Evolutionary conservation across 1,140 invertebrate genomes (phyloP).

Genomic region (Lepidotrigona ventralis): DNA sequence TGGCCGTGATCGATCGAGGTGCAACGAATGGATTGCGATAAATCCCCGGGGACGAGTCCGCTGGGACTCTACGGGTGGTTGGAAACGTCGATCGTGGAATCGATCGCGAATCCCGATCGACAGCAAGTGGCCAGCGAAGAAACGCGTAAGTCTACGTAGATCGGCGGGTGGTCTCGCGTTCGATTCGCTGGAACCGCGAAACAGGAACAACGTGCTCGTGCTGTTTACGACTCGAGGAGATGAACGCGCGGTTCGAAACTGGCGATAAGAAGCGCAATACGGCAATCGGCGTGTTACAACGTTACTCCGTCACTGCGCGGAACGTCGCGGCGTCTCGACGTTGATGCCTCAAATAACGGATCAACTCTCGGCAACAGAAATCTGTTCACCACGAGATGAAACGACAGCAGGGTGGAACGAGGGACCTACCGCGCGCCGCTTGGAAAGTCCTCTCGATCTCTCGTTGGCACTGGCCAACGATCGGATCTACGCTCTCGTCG

Average conservation of each 20-base stretch:
- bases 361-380: slow-evolving; percentile 11
- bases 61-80: slow-evolving; percentile 28
- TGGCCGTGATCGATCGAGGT: slow-evolving; percentile 27
- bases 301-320: neutral
- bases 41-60: slow-evolving; percentile 36
- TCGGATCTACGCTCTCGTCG: slow-evolving; percentile 24
- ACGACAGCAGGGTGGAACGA: slow-evolving; percentile 40
- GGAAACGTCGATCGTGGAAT: slow-evolving; percentile 33
- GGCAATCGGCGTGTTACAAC: neutral
- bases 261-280: slow-evolving; percentile 11
- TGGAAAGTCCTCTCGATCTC: slow-evolving; percentile 49
- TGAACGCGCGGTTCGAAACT: neutral
- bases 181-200: slow-evolving; percentile 33
- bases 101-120: slow-evolving; percentile 52
- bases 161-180: slow-evolving; percentile 48
- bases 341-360: slow-evolving; percentile 22
- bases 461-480: slow-evolving; percentile 46
- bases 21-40: slow-evolving; percentile 28
- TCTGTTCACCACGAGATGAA: slow-evolving; percentile 31
- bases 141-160: slow-evolving; percentile 42
- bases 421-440: slow-evolving; percentile 57
- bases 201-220: neutral
- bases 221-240: slow-evolving; percentile 35
- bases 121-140: slow-evolving; percentile 38
- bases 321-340: neutral